Conservation (phyloP, 1,140 invertebrate species). For the Cotesia vestalis region DNA sequence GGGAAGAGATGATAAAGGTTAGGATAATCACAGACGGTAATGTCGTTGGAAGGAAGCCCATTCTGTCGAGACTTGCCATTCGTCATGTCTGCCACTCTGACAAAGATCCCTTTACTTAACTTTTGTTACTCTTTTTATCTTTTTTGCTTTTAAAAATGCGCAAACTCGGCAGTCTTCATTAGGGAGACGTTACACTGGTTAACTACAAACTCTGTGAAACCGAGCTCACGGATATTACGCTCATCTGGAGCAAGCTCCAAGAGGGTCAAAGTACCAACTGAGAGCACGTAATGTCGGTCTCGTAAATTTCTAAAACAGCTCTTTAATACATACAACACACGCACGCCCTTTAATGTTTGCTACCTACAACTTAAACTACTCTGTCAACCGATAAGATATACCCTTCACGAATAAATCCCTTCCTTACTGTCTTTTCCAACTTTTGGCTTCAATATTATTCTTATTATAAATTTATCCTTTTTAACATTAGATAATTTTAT, state of each 20-base stretch:
- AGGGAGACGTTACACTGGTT: constrained; percentile 30
- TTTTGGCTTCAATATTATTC: not conserved
- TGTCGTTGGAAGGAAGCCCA: constrained; percentile 41
- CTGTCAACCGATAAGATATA: not conserved
- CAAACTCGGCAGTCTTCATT: constrained; percentile 36
- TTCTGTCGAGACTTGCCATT: constrained; percentile 29
- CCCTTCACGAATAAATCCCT: not conserved
- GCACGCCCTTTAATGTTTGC: constrained; percentile 4
- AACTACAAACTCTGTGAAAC: not conserved
- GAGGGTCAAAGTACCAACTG: not conserved
- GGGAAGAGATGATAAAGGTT: not conserved
- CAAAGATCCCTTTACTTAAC: constrained; percentile 5
- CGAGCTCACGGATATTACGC: constrained; percentile 19
- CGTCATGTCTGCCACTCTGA: constrained; percentile 19
- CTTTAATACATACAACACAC: constrained; percentile 3
- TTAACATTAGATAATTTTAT: too few species aligned
- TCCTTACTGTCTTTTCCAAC: not conserved
- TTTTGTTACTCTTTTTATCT: too few species aligned
- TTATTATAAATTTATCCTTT: too few species aligned
- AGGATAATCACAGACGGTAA: constrained; percentile 32
- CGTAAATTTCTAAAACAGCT: constrained; percentile 29
- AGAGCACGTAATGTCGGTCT: constrained; percentile 35
- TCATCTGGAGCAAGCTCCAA: constrained; percentile 5
- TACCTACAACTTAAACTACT: not conserved
- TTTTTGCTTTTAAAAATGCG: not conserved